These are phyloP conservation scores for Helicoverpa armigera DNA, from an alignment of 1,140 invertebrate genomes.

Conservation along the genomic window DNA sequence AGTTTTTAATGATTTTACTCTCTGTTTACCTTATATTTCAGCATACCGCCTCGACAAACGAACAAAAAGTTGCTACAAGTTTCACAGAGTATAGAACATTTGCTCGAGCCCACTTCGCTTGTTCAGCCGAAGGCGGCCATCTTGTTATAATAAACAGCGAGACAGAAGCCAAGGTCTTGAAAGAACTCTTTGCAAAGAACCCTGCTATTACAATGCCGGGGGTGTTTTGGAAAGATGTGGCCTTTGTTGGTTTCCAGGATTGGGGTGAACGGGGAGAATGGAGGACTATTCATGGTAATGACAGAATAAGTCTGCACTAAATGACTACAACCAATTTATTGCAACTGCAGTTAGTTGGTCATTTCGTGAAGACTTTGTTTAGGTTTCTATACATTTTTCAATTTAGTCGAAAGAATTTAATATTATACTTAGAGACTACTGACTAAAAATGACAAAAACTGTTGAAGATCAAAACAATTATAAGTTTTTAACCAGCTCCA, in stretches of 20 bases:
- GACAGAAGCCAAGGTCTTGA: slow-evolving; percentile 54
- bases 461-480: too few species aligned
- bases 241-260: slow-evolving; percentile 68
- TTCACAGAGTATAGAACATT: slow-evolving; percentile 61
- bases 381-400: too few species aligned
- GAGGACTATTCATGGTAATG: slow-evolving; percentile 67
- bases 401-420: too few species aligned
- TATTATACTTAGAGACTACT: too few species aligned
- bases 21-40: slow-evolving; percentile 50
- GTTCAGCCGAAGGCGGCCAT: slow-evolving; percentile 66
- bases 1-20: too few species aligned
- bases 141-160: slow-evolving; percentile 70
- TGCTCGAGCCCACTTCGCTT: slow-evolving; percentile 59
- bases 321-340: too few species aligned
- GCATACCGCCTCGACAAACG: slow-evolving; percentile 48
- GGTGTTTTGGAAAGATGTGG: slow-evolving; percentile 62
- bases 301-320: too few species aligned
- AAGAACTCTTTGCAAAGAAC: slow-evolving; percentile 41
- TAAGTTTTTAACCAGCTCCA: too few species aligned
- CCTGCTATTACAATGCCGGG: slow-evolving; percentile 53
- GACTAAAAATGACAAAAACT: too few species aligned
- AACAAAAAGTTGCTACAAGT: slow-evolving; percentile 67
- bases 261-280: slow-evolving; percentile 67
- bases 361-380: too few species aligned
- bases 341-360: too few species aligned